phyloP scores from a whole-genome alignment of 2,113 vertebrate species.

The Circaetus cinerascens region DNA sequence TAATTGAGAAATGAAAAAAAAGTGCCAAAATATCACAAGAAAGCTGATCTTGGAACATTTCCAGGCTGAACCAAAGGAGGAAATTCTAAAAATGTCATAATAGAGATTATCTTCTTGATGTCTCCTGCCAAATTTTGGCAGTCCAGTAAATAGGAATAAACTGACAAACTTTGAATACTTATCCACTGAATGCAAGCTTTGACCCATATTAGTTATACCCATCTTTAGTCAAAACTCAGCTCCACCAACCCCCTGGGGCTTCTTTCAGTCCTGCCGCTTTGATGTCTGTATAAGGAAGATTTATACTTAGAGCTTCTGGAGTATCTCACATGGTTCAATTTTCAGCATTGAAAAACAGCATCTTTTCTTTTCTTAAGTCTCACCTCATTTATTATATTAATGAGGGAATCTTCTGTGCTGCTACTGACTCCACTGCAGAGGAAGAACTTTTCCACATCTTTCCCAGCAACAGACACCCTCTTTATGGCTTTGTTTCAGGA shows the following conservation, averaged over 20 bases:
- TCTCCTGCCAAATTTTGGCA: not conserved
- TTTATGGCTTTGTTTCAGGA: not conserved
- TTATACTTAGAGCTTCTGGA: not conserved
- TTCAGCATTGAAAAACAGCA: not conserved
- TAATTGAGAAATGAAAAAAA: not conserved
- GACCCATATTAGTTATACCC: conserved; percentile 9
- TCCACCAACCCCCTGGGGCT: not conserved
- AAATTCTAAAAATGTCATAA: conserved; percentile 9
- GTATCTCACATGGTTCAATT: not conserved
- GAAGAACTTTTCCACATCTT: not conserved
- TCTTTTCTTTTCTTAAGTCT: not conserved
- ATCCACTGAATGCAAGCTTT: not conserved
- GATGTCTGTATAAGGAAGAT: conserved; percentile 59
- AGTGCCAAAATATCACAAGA: not conserved
- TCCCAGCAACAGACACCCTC: not conserved
- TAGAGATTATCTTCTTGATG: not conserved
- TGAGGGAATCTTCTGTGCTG: not conserved
- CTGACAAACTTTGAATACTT: not conserved
- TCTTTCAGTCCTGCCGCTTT: conserved; percentile 47
- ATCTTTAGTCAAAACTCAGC: conserved; percentile 46
- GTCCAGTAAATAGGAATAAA: not conserved
- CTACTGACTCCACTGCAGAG: not conserved
- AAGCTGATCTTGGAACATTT: not conserved
- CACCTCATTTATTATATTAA: not conserved
- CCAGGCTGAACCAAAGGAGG: not conserved